Evolutionary conservation across 2,888 invertebrate genomes (phyloP).

Genomic region (Malthinus flaveolus): DNA sequence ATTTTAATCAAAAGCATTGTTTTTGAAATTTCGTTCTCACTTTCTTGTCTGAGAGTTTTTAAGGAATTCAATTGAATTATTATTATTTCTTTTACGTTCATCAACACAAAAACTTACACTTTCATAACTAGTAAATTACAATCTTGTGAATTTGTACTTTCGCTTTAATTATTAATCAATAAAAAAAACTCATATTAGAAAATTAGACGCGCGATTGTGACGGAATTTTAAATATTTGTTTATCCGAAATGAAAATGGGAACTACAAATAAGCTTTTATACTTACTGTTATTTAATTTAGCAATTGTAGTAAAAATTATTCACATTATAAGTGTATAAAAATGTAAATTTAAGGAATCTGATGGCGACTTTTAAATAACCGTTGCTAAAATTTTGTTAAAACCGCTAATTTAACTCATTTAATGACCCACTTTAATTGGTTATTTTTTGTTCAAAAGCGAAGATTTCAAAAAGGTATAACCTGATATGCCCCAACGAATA

Average conservation of each 20-base stretch:
- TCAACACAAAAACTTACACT: conserved; percentile 12
- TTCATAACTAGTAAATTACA: conserved; percentile 8
- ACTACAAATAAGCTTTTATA: too few relatives aligned
- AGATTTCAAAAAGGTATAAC: neutral
- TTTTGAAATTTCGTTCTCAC: neutral
- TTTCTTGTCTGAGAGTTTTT: conserved; percentile 5
- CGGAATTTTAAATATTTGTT: too few relatives aligned
- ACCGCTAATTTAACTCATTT: conserved; percentile 4
- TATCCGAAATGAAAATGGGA: too few relatives aligned
- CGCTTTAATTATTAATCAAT: conserved; percentile 6
- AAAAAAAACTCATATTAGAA: neutral
- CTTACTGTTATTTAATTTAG: too few relatives aligned
- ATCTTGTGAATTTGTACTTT: conserved; percentile 14
- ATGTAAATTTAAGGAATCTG: neutral
- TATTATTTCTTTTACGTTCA: conserved; percentile 11
- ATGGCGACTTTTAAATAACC: too few relatives aligned
- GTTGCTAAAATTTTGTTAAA: neutral
- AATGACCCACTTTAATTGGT: conserved; percentile 2
- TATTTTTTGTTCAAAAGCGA: neutral
- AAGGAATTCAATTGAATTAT: neutral
- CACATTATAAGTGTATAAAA: neutral
- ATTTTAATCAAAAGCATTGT: too few relatives aligned
- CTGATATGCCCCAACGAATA: neutral
- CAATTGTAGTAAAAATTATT: neutral
- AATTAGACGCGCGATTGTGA: too few relatives aligned